Percentiles rank a stretch among this genome's conserved stretches.
Evolutionary conservation across 2,113 vertebrate genomes (phyloP).

Genomic region (Cyanistes caeruleus): DNA sequence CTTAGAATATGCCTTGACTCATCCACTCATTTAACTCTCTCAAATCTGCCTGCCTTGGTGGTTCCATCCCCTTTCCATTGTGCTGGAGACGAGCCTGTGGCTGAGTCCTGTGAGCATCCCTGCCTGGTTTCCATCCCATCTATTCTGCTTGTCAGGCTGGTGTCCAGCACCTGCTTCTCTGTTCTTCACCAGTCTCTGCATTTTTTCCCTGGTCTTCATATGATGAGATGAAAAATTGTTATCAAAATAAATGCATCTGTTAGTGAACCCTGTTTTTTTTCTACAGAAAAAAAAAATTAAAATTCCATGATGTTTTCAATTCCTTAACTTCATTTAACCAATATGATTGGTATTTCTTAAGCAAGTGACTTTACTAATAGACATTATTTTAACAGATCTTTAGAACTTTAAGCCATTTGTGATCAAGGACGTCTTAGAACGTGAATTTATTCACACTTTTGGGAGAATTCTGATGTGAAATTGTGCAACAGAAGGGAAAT

Average conservation of each 20-base stretch:
- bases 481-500: background rate
- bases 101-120: background rate
- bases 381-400: background rate
- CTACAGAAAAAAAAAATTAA: background rate
- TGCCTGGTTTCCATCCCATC: background rate
- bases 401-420: background rate
- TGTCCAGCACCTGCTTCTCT: background rate
- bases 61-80: background rate
- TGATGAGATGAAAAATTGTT: background rate
- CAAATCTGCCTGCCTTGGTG: background rate
- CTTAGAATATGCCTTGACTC: background rate
- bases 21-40: background rate
- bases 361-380: background rate
- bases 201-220: background rate
- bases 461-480: background rate
- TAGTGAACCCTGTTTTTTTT: background rate
- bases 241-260: background rate
- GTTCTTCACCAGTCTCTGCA: background rate
- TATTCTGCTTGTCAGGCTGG: background rate
- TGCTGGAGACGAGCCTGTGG: rapidly evolving
- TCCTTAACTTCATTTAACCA: background rate
- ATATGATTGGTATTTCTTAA: background rate
- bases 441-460: background rate
- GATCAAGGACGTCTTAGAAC: background rate
- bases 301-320: background rate